Evolutionary conservation across 2,888 invertebrate genomes (phyloP), one percentile per base, ranked within the genome.

Genomic region (Stenolophus ochropezus): DNA sequence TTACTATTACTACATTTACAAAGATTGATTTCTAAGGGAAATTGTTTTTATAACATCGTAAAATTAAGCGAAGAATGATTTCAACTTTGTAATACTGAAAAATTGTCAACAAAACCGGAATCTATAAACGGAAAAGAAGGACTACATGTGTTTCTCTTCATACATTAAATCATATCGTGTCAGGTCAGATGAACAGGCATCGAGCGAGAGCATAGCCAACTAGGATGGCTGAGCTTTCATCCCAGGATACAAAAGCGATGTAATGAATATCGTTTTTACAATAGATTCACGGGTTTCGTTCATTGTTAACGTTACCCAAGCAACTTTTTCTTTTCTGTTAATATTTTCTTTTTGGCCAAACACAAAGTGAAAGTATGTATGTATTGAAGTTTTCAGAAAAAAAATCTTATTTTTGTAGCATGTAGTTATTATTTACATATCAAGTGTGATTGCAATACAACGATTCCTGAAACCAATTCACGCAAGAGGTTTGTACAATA

Each of bases 201-300:
- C 42, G 42, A 47, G 23, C 23, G 49, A 20, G 47, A 14, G 49
- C 47, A 71, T 33, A 11, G 42, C 71, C 42, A 42, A 27, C 27
- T 25, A 33, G 23, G 18, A 65, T 21, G 14, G 8, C 23, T 61
- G 23, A 61, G n/a, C n/a, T 21, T 61, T 6, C 21, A 18, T 20
- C 23, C 20, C 25, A 25, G 61, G 25, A 61, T 61, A 61, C 61
- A 61, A 61, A 61, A 73, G 47, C 49, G 49, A 20, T 47, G 73
- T 73, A 73, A 73, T 73, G 73, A 73, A 73, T 73, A 73, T 73
- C 73, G 73, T 42, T 42, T 73, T 73, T 73, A 73, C 73, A 73
- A 73, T 73, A 18, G 47, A 73, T 61, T 61, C 61, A 23, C 61
- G 61, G 61, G 61, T 61, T 61, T 61, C 61, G 23, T 61, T 61